A percentile compares a stretch with the other conserved stretches of the same genome.
Evolutionary conservation across 2,797 vertebrate species (phyloP).

Genomic region (Remorina albescens): DNA sequence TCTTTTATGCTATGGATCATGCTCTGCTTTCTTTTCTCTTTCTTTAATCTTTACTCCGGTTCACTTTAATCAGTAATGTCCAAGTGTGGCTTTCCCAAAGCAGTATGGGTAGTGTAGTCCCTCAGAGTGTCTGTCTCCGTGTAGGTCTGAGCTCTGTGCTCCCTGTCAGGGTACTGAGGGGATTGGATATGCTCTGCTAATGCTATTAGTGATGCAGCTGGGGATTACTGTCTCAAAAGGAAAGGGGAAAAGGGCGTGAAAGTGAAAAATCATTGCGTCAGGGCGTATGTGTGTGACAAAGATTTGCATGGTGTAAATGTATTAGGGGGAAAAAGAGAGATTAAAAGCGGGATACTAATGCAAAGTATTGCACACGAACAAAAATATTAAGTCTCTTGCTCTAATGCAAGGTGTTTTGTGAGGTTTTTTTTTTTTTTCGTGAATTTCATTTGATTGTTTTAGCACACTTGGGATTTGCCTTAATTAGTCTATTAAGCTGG

Average conservation of each 20-base stretch:
- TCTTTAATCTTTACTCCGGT: constrained; percentile 27
- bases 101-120: constrained; percentile 74
- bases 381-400: constrained; percentile 43
- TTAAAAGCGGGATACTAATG: constrained; percentile 40
- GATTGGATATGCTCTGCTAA: constrained; percentile 83
- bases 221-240: constrained; percentile 79
- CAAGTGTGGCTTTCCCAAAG: constrained; percentile 37
- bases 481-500: constrained; percentile 76
- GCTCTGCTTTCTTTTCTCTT: background rate
- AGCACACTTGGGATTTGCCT: constrained; percentile 64
- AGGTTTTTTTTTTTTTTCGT: constrained; percentile 66
- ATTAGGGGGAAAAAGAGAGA: constrained; percentile 39
- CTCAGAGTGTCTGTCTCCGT: constrained; percentile 52
- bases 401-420: constrained; percentile 56
- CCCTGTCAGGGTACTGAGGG: constrained; percentile 66
- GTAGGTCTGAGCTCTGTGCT: constrained; percentile 65
- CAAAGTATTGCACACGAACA: constrained; percentile 37
- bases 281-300: constrained; percentile 46
- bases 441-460: constrained; percentile 66
- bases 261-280: constrained; percentile 61
- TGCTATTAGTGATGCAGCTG: constrained; percentile 77
- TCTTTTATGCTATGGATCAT: background rate
- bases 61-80: constrained; percentile 23
- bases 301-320: constrained; percentile 63
- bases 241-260: constrained; percentile 68